phyloP scores from a whole-genome alignment of 2,888 invertebrate genomes.

The Nezara viridula region DNA sequence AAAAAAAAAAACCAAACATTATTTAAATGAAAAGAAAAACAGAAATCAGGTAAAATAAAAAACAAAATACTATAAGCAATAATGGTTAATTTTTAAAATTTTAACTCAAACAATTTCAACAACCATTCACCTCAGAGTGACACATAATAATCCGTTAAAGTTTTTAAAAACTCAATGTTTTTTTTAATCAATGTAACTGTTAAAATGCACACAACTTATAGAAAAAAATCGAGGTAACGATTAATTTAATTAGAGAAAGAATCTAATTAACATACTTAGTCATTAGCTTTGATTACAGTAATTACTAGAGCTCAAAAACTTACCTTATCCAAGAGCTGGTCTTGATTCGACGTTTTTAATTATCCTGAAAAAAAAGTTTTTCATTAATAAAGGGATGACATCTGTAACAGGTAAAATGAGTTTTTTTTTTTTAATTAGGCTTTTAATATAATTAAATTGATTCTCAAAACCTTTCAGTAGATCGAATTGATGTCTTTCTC shows the following conservation, averaged over 20 bases:
- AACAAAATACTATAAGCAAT: too few species aligned
- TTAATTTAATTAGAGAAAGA: neutral
- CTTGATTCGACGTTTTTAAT: neutral
- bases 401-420: neutral
- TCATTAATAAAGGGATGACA: neutral
- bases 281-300: neutral
- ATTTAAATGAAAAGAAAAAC: too few species aligned
- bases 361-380: slow-evolving; percentile 2
- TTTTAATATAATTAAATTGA: neutral
- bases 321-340: neutral
- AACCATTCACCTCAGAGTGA: too few species aligned
- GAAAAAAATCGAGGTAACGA: neutral
- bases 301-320: neutral
- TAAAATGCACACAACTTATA: neutral
- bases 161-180: neutral
- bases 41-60: too few species aligned
- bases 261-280: neutral
- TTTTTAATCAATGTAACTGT: neutral
- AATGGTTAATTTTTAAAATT: too few species aligned
- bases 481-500: neutral
- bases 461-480: neutral
- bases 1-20: too few species aligned
- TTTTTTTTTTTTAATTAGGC: neutral
- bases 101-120: too few species aligned
- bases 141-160: too few species aligned